Evolutionary conservation across 2,797 vertebrate genomes (phyloP), one percentile per base, ranked within the genome.

Genomic region (Helicolenus hilgendorfi): DNA sequence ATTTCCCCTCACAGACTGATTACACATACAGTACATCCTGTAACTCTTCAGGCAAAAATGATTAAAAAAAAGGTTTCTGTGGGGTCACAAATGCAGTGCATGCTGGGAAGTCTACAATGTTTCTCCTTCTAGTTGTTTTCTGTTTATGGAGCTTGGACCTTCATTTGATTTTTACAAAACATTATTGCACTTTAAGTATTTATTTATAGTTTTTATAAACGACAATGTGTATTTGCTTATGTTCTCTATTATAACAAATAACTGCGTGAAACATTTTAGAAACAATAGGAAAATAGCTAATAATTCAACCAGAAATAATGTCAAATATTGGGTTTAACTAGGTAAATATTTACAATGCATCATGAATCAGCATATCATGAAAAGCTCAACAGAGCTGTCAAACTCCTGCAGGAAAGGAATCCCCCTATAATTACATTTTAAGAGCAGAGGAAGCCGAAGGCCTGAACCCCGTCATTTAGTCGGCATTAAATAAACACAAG

Each of bases 391-490:
- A 73, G 36, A 85, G 81, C 60, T 86, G 89, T 89, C 88, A 87
- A 85, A 84, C 6, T 38, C 71, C 58, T 76, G 53, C 78, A 84
- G 77, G 55, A 72, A 81, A 79, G 70, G 80, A 85, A 68, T 89
- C 82, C 79, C 86, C 69, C 85, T 96, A 65, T 95, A 93, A 96
- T 95, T 95, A 92, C 80, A 80, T 86, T 93, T 94, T 88, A 94
- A 93, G 89, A 93, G 87, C 83, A 88, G 77, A 91, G 93, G 94
- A 95, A 96, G 93, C 89, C 77, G 65, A 31, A 87, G 87, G 79
- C 79, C 89, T 74, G 83, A 95, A 94, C 89, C 92, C 91, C 83
- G 24, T 93, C 86, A 95, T 96, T 95, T 91, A 92, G 82, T 38
- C 85, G 36, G 87, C 84, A 92, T 94, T 92, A 93, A 94, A 92